Evolutionary conservation across 2,888 invertebrate genomes (phyloP).

Genomic region (Acanthosepion lycidas): DNA sequence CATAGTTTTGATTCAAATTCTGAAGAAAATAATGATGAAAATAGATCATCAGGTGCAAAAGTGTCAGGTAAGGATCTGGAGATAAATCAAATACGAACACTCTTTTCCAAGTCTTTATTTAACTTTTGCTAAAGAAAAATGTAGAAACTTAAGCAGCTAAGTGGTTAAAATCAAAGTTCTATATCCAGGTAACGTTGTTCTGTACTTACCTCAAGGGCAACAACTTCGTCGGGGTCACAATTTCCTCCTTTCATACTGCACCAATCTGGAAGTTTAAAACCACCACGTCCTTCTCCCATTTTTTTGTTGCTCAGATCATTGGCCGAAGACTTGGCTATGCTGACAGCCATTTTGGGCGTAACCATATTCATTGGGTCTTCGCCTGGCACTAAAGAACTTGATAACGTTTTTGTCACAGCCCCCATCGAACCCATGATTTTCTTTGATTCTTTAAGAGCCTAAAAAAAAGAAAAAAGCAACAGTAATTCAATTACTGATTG

Average conservation of each 20-base stretch:
- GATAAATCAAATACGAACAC: too few species aligned
- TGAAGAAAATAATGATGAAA: too few species aligned
- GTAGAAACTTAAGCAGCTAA: too few species aligned
- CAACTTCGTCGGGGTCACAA: conserved; percentile 51
- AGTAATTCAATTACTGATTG: too few species aligned
- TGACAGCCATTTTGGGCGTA: conserved; percentile 50
- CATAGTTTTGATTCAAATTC: too few species aligned
- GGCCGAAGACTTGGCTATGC: conserved; percentile 51
- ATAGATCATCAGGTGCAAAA: too few species aligned
- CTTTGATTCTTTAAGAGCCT: conserved; percentile 50
- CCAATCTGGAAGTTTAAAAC: conserved; percentile 55
- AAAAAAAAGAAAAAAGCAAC: background rate
- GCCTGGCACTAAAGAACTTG: conserved; percentile 52
- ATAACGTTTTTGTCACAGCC: conserved; percentile 46
- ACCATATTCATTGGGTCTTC: conserved; percentile 52
- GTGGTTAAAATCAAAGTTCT: too few species aligned
- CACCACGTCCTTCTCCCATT: conserved; percentile 52
- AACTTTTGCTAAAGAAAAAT: too few species aligned
- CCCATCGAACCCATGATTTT: conserved; percentile 37
- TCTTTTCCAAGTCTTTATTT: too few species aligned
- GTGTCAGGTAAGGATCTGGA: too few species aligned
- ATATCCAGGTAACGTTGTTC: too few species aligned
- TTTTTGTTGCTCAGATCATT: conserved; percentile 50
- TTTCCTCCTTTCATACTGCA: conserved; percentile 53
- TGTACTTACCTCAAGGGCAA: conserved; percentile 53